A percentile compares a stretch with the other conserved stretches of the same genome.
phyloP scores from a whole-genome alignment of 2,797 vertebrate genomes.

The Loris lydekkerianus region DNA sequence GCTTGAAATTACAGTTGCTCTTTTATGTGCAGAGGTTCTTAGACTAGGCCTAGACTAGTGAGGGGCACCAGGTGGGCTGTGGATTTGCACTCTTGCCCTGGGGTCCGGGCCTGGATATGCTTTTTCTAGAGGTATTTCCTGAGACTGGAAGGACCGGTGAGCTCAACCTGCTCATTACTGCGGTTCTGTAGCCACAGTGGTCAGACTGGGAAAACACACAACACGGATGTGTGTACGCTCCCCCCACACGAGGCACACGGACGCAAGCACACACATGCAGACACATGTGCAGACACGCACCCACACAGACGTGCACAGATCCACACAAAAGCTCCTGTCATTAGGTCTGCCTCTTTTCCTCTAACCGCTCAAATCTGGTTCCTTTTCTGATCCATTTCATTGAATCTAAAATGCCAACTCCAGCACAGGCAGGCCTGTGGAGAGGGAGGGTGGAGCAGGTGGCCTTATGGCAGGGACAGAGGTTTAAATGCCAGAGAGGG shows the following conservation, averaged over 20 bases:
- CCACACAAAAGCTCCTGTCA: too few species aligned
- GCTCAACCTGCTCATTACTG: not conserved
- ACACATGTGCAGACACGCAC: not conserved
- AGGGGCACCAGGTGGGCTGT: accelerated
- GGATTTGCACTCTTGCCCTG: not conserved
- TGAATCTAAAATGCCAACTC: not conserved
- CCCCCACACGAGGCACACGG: not conserved
- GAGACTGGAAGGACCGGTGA: not conserved
- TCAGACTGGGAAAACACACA: not conserved
- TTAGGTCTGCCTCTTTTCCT: not conserved
- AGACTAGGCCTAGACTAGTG: not conserved
- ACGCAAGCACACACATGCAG: not conserved
- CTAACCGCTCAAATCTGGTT: not conserved
- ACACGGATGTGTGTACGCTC: accelerated
- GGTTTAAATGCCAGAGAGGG: not conserved
- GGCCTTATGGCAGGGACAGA: accelerated
- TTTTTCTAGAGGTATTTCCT: not conserved
- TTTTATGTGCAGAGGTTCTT: not conserved
- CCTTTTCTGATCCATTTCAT: not conserved
- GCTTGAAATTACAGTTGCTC: not conserved
- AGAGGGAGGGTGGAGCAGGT: not conserved
- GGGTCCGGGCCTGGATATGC: accelerated
- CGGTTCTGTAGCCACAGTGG: not conserved
- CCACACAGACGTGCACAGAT: too few species aligned
- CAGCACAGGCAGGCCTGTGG: not conserved